Evolutionary conservation across 37 sponge, comb jelly and placozoan genomes (phyloP), one percentile per base, ranked within the genome.

Genomic region (Spongia lamella): DNA sequence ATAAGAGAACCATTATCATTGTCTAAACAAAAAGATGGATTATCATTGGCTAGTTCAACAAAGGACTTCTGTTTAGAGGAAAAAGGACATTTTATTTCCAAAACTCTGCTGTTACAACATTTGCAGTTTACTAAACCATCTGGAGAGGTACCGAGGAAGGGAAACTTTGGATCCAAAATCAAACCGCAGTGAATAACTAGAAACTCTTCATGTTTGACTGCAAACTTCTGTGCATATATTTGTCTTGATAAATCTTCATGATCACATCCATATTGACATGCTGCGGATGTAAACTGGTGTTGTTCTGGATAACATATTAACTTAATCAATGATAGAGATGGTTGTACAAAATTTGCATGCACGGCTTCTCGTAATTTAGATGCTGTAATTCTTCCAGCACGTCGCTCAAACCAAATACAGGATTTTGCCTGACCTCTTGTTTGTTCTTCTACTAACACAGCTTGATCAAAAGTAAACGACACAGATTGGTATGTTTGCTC

Each of bases 41-140:
- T 1, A 17, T 83, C 76, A 19, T 33, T 17, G 47, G 40, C 34
- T 1, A 47, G 65, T 5, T 75, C 56, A 33, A 47, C 1, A 51
- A 83, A 25, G 17, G 76, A 21, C 57, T 75, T 65, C 2, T 66
- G 68, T 19, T 30, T 27, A 76, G 68, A 75, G 2, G 50, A 30
- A 66, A 33, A 83, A 3, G 81, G 85, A 56, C 85, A 78, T 52
- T 84, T 84, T 1, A 84, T 58, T 55, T 84, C 85, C 37, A 84
- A 25, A 7, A 78, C 79, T 20, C 85, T 79, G 9, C 2, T 3
- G n/a, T 79, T 79, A 71, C 79, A 84, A 38, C 85, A 84, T 15
- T 31, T 61, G 53, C 83, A 84, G 16, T 1, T 31, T 25, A 84
- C 49, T 3, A 69, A 22, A n/a, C 73, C 73, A 61, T 84, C 75